Base-by-base conservation (phyloP, 2,888 invertebrate genomes). In the Mimas tiliae region DNA sequence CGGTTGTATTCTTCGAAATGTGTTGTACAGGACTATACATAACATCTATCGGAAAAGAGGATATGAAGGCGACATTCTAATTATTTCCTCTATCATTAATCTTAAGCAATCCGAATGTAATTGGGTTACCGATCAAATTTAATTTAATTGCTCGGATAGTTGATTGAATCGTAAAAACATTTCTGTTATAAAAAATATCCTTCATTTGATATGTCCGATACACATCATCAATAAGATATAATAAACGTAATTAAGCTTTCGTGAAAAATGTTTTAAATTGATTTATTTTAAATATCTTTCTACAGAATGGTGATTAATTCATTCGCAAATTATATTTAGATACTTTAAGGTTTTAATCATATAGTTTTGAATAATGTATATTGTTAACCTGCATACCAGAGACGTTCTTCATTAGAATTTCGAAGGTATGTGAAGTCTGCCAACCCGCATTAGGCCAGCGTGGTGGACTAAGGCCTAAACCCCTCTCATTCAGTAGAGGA, bases 151-250 rank as follows among this genome's bases (percentile, higher is more conserved):
- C 16, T 58, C n/a, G 12, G 19, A 19, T 21, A 38, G 16, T 19
- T 58, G 19, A 58, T 19, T 21, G 19, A 42, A 55, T 55, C 34
- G 16, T 55, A 38, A 55, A n/a, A 58, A 38, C 19, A 42, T 58
- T 58, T 12, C 38, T 42, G 38, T 50, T 19, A 50, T 50, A 7
- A 19, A 58, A 42, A 3, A 38, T 6, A 42, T 58, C 38, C 11
- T 58, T 58, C 19, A 42, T 16, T 11, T 33, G 1, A 33, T 21
- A 9, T n/a, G 53, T 16, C n/a, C 34, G 14, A n/a, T 33, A 50
- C 4, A 48, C 3, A 50, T 38, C 38, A 9, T 38, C 11, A 4
- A 50, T 9, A 50, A 9, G 8, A n/a, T n/a, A n/a, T n/a, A n/a
- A n/a, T n/a, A n/a, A n/a, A n/a, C 6, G 14, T 16, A 48, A 48